Conservation (phyloP, 2,797 vertebrate genomes). For the Aulostomus chinensis region DNA sequence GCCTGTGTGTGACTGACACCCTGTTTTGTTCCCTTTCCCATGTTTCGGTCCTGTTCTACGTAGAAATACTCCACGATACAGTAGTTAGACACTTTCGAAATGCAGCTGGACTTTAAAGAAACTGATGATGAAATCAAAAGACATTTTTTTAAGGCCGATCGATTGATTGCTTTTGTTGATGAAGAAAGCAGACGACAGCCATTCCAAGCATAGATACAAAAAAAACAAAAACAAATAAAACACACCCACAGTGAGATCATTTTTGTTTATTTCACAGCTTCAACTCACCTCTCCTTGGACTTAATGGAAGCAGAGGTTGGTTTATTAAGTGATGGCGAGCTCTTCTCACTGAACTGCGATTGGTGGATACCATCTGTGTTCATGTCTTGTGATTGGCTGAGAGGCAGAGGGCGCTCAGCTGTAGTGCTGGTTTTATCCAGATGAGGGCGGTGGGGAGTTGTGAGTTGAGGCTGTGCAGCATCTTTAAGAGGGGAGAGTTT, state of each 20-base stretch:
- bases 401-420: background rate
- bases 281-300: slow-evolving; percentile 63
- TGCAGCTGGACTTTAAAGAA: too few species aligned
- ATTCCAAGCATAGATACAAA: too few species aligned
- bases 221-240: background rate
- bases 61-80: too few species aligned
- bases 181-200: background rate
- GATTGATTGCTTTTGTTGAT: slow-evolving; percentile 15
- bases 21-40: too few species aligned
- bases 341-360: slow-evolving; percentile 23
- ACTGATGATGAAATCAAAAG: background rate
- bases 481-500: too few species aligned
- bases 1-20: too few species aligned
- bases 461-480: too few species aligned
- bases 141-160: background rate
- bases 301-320: slow-evolving; percentile 10
- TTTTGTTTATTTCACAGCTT: too few species aligned
- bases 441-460: slow-evolving; percentile 31
- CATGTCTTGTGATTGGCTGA: slow-evolving; percentile 30
- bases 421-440: slow-evolving; percentile 10
- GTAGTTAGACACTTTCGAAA: too few species aligned
- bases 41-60: too few species aligned
- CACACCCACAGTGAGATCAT: too few species aligned
- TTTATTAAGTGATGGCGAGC: slow-evolving; percentile 9
- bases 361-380: background rate